A percentile compares a stretch with the other conserved stretches of the same genome.
Evolutionary conservation across 2,797 vertebrate genomes (phyloP).

Genomic region (Kryptolebias ocellatus): DNA sequence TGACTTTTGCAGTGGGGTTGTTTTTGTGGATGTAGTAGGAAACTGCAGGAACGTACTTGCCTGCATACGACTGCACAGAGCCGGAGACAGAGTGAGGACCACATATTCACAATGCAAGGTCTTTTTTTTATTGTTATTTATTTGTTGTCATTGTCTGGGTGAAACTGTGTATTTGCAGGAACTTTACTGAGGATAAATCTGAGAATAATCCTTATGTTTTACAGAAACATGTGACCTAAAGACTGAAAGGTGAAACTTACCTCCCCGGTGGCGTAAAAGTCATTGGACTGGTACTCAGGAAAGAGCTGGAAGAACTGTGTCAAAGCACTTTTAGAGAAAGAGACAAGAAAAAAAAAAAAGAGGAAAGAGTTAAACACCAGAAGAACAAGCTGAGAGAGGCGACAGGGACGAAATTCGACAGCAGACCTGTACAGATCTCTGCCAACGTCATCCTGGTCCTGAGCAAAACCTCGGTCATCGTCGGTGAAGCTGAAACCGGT

Average conservation of each 20-base stretch:
- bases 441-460: slow-evolving; percentile 84
- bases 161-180: too few species aligned
- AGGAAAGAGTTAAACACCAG: neutral
- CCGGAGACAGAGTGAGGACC: neutral
- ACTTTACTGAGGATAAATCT: too few species aligned
- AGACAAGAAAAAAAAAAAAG: neutral
- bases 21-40: slow-evolving; percentile 85
- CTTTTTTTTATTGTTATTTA: too few species aligned
- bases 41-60: slow-evolving; percentile 87
- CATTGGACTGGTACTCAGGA: slow-evolving; percentile 86
- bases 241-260: slow-evolving; percentile 50
- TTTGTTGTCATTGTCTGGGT: neutral
- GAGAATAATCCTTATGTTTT: too few species aligned
- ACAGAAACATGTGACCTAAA: neutral
- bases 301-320: slow-evolving; percentile 88
- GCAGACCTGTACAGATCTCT: slow-evolving; percentile 82
- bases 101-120: too few species aligned
- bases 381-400: too few species aligned
- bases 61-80: slow-evolving; percentile 81
- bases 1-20: slow-evolving; percentile 80
- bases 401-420: neutral
- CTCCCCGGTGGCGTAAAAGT: slow-evolving; percentile 89
- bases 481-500: slow-evolving; percentile 88
- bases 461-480: slow-evolving; percentile 73
- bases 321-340: slow-evolving; percentile 76